phyloP scores from a whole-genome alignment of 2,888 invertebrate genomes.

The Drosophila nigricruria region DNA sequence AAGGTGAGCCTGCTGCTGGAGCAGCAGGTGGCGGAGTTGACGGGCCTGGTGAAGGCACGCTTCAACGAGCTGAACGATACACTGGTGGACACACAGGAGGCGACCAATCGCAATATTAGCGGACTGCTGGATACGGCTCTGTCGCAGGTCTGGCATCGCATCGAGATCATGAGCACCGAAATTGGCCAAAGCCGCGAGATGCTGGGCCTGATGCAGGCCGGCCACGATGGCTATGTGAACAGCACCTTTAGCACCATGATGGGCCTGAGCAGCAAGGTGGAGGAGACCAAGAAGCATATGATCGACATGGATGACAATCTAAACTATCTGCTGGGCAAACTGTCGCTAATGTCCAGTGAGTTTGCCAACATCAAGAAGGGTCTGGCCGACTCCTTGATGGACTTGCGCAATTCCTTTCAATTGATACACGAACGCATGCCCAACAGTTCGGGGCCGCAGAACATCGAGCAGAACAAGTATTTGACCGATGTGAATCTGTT shows the following conservation, averaged over 20 bases:
- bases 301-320: slow-evolving; percentile 92
- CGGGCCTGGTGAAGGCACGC: slow-evolving; percentile 88
- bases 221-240: slow-evolving; percentile 92
- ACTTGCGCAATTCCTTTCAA: slow-evolving; percentile 89
- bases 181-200: slow-evolving; percentile 91
- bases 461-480: slow-evolving; percentile 85
- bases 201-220: slow-evolving; percentile 90
- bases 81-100: slow-evolving; percentile 90
- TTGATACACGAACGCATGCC: slow-evolving; percentile 87
- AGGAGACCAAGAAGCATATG: slow-evolving; percentile 91
- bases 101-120: slow-evolving; percentile 90
- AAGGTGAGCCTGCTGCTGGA: slow-evolving; percentile 91
- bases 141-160: slow-evolving; percentile 95
- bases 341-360: slow-evolving; percentile 93
- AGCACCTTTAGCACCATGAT: slow-evolving; percentile 91
- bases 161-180: slow-evolving; percentile 94
- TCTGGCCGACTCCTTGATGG: slow-evolving; percentile 90
- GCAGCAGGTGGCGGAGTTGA: slow-evolving; percentile 88
- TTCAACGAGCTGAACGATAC: slow-evolving; percentile 90
- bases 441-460: slow-evolving; percentile 87
- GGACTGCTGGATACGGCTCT: slow-evolving; percentile 92
- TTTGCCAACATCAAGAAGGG: slow-evolving; percentile 93
- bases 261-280: slow-evolving; percentile 92
- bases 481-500: slow-evolving; percentile 82
- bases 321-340: slow-evolving; percentile 92